A percentile compares a stretch with the other conserved stretches of the same genome.
Conservation (phyloP, 2,888 invertebrate genomes). For the Furcula furcula region DNA sequence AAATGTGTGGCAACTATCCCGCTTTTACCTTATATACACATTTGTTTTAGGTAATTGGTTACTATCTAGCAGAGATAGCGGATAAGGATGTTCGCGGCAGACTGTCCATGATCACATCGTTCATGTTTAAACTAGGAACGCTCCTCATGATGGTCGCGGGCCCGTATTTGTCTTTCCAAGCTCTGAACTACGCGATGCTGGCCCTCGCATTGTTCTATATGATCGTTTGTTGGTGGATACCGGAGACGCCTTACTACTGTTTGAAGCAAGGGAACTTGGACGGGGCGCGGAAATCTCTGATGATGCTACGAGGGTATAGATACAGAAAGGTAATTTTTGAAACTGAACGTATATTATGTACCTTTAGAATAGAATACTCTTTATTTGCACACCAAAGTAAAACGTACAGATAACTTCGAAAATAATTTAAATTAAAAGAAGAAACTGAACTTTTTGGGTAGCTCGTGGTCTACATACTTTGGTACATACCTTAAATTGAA, state of each 20-base stretch:
- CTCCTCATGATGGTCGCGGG: constrained; percentile 64
- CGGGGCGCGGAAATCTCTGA: constrained; percentile 63
- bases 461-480: too few relatives aligned
- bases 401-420: too few relatives aligned
- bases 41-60: constrained; percentile 62
- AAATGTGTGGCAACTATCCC: too few relatives aligned
- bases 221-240: constrained; percentile 75
- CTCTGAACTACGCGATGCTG: constrained; percentile 64
- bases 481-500: too few relatives aligned
- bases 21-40: too few relatives aligned
- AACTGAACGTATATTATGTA: too few relatives aligned
- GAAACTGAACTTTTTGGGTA: too few relatives aligned
- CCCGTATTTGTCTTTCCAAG: constrained; percentile 56
- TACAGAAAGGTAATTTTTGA: constrained; percentile 44
- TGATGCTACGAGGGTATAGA: constrained; percentile 54
- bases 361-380: too few relatives aligned
- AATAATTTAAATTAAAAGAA: too few relatives aligned
- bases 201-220: constrained; percentile 70
- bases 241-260: constrained; percentile 82
- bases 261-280: constrained; percentile 70
- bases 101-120: constrained; percentile 50
- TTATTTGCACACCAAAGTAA: too few relatives aligned
- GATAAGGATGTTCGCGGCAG: constrained; percentile 70
- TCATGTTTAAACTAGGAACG: constrained; percentile 62
- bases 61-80: constrained; percentile 71